Evolutionary conservation across 2,113 vertebrate species (phyloP).

Genomic region (Paralichthys olivaceus): DNA sequence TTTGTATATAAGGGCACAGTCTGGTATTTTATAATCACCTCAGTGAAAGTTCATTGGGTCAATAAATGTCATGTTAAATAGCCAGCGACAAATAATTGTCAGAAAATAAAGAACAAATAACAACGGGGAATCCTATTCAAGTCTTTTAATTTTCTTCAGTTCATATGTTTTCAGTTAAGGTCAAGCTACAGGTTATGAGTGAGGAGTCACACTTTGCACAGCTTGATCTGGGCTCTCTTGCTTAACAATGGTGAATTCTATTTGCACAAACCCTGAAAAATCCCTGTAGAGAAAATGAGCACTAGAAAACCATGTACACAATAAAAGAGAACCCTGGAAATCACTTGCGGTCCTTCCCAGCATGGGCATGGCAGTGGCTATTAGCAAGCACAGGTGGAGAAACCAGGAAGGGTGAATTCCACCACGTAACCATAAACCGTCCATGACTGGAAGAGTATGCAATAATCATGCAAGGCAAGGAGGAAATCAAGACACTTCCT

Average conservation of each 20-base stretch:
- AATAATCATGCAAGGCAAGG: slow-evolving; percentile 43
- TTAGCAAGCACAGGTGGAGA: slow-evolving; percentile 33
- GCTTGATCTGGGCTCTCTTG: not conserved
- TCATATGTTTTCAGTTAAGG: too few relatives aligned
- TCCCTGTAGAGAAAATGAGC: slow-evolving; percentile 5
- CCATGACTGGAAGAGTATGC: slow-evolving; percentile 42
- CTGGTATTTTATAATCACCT: not conserved
- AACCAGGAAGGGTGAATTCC: slow-evolving; percentile 71
- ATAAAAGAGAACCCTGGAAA: slow-evolving; percentile 43
- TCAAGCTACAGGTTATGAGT: too few relatives aligned
- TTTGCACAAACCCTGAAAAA: slow-evolving; percentile 31
- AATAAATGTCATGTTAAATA: not conserved
- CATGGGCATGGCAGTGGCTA: slow-evolving; percentile 32
- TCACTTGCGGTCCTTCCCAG: slow-evolving; percentile 44
- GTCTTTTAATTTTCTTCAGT: too few relatives aligned
- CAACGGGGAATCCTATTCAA: not conserved
- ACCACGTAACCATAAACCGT: slow-evolving; percentile 24
- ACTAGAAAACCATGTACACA: slow-evolving; percentile 22
- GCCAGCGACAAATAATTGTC: not conserved
- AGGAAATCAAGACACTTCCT: slow-evolving; percentile 73
- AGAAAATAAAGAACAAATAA: not conserved
- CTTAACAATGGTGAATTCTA: slow-evolving; percentile 44
- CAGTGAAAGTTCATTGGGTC: not conserved
- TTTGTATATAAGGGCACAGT: not conserved
- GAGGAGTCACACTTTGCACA: not conserved